Percentiles rank a stretch among this genome's conserved stretches.
Evolutionary conservation across 2,888 invertebrate genomes (phyloP).

Genomic region (Cryptus viduatorius): DNA sequence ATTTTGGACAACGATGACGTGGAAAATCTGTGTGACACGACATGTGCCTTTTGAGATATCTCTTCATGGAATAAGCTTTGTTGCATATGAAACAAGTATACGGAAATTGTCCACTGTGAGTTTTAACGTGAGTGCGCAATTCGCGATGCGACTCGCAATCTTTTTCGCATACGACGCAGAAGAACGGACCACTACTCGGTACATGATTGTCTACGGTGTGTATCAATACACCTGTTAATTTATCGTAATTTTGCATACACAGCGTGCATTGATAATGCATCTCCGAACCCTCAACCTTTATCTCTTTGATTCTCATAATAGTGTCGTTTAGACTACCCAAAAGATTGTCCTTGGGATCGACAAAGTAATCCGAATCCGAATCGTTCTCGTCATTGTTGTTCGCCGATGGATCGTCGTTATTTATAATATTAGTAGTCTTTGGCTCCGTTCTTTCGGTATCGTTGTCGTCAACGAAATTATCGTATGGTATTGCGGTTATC

Average conservation of each 20-base stretch:
- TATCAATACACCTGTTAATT: conserved; percentile 76
- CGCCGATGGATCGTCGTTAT: conserved; percentile 1
- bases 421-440: conserved; percentile 2
- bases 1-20: conserved; percentile 81
- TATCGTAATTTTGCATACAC: conserved; percentile 80
- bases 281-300: conserved; percentile 74
- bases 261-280: conserved; percentile 81
- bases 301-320: conserved; percentile 81
- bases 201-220: conserved; percentile 82
- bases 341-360: conserved; percentile 75
- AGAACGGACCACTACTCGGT: conserved; percentile 84
- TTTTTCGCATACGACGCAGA: conserved; percentile 87
- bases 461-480: neutral
- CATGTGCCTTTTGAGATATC: conserved; percentile 83
- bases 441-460: neutral
- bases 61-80: conserved; percentile 80
- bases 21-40: conserved; percentile 82
- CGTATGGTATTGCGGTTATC: neutral
- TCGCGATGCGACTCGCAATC: conserved; percentile 87
- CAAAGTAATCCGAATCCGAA: conserved; percentile 77
- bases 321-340: conserved; percentile 82
- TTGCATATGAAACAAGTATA: conserved; percentile 85
- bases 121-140: conserved; percentile 86
- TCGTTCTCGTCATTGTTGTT: conserved; percentile 31
- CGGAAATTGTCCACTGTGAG: conserved; percentile 86